These are phyloP conservation scores for Meta bourneti DNA, from an alignment of 2,888 invertebrate species.

Conservation along the genomic window DNA sequence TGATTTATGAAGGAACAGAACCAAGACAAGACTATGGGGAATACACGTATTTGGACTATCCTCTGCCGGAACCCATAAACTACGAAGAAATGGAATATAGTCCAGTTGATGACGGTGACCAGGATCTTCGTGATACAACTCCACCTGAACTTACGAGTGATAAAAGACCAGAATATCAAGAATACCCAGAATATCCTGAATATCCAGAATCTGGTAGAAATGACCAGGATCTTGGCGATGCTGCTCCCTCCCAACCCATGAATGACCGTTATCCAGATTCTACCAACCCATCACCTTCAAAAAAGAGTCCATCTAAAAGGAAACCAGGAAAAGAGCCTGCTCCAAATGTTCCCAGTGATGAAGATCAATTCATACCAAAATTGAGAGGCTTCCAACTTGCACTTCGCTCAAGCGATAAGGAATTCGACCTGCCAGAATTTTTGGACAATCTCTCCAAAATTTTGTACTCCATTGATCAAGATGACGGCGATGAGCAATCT, in stretches of 20 bases:
- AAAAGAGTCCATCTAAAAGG: not conserved
- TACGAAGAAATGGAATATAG: no score
- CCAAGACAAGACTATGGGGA: not conserved
- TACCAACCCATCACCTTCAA: not conserved
- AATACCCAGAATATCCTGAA: not conserved
- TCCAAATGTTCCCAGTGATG: not conserved
- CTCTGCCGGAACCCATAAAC: not conserved
- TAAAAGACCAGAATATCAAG: not conserved
- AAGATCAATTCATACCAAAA: not conserved
- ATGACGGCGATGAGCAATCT: not conserved
- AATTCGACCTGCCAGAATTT: constrained; percentile 6
- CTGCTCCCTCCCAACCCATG: not conserved
- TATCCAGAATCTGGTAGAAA: no score
- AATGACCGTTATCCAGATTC: not conserved
- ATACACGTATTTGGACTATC: not conserved
- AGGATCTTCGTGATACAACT: not conserved
- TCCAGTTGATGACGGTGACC: no score
- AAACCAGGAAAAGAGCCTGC: not conserved
- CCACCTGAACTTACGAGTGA: not conserved
- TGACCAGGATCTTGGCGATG: not conserved
- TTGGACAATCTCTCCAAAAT: not conserved
- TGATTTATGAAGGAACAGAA: not conserved
- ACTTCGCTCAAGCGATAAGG: not conserved
- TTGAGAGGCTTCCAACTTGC: not conserved
- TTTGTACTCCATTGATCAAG: constrained; percentile 12